Evolutionary conservation across 2,113 vertebrate species (phyloP), one percentile per base, ranked within the genome.

Genomic region (Burhinus oedicnemus): DNA sequence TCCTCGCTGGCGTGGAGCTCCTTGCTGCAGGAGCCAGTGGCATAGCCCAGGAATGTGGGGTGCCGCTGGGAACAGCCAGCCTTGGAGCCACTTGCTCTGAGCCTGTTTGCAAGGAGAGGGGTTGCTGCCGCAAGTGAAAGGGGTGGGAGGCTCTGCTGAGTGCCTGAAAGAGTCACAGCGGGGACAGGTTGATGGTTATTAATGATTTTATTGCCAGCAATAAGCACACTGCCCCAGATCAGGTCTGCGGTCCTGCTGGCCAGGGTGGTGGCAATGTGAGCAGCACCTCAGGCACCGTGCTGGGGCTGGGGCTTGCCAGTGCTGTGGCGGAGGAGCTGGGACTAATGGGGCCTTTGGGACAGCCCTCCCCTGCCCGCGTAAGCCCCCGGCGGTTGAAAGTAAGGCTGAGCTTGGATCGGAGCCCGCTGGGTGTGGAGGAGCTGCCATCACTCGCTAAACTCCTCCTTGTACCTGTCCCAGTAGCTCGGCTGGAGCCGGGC

Each of bases 401-500:
- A 66, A 55, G 80, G 26, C 68, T 62, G 83, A 80, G 12, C n/a
- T 58, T 27, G 57, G 61, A 26, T 44, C 26, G 1, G 9, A 36
- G 11, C 34, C 60, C 6, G 1, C 12, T 0, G 1, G 27, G 8
- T 19, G 30, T 30, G 45, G 51, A 86, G 71, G 26, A 79, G 54
- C 40, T 55, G 25, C 52, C 61, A 30, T 7, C 22, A 19, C 32
- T 84, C 2, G 1, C 27, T 23, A 3, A 76, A 34, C 25, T 52
- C 14, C 61, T 66, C 54, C 32, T 66, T 0, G 0, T 13, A 20
- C 16, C n/a, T 23, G 20, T 60, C 58, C 45, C 45, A 34, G 36
- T 6, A 69, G 25, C 17, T 11, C 0, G 1, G 25, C 54, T 0
- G 3, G 42, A 84, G 14, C 32, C 0, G 0, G 54, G 30, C 58